Percentiles rank a stretch among this genome's conserved stretches.
These are phyloP conservation scores for Nibea coibor DNA, from an alignment of 2,113 vertebrate species.

Conservation along the genomic window DNA sequence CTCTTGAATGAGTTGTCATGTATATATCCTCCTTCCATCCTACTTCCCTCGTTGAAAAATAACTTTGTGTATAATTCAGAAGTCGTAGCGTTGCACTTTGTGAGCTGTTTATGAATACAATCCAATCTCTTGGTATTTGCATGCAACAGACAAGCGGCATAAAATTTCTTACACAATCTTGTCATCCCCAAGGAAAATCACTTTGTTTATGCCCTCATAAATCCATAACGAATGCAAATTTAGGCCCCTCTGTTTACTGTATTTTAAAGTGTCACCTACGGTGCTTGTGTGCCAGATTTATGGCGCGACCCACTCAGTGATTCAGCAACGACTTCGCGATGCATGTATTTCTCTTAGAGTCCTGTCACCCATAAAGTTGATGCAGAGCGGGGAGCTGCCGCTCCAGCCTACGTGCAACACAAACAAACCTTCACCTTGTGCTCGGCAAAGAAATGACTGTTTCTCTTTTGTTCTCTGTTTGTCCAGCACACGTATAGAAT, in stretches of 20 bases:
- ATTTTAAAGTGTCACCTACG: conserved; percentile 44
- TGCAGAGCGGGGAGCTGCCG: conserved; percentile 10
- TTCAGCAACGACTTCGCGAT: conserved; percentile 20
- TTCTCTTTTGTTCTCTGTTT: conserved; percentile 47
- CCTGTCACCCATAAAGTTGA: conserved; percentile 45
- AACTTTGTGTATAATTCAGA: conserved; percentile 30
- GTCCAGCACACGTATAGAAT: background rate
- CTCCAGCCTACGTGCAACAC: conserved; percentile 22
- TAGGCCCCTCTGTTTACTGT: conserved; percentile 28
- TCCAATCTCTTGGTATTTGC: conserved; percentile 30
- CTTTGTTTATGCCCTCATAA: conserved; percentile 51
- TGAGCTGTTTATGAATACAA: conserved; percentile 26
- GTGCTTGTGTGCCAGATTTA: conserved; percentile 50
- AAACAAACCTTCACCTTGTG: conserved; percentile 36
- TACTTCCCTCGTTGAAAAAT: conserved; percentile 13
- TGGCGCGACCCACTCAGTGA: background rate
- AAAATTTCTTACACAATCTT: conserved; percentile 35
- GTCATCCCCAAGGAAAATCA: conserved; percentile 18
- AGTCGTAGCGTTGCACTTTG: conserved; percentile 16
- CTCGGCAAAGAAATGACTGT: conserved; percentile 28
- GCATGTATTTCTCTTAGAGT: conserved; percentile 11
- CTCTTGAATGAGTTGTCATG: conserved; percentile 9
- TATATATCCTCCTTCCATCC: conserved; percentile 24
- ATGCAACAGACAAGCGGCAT: conserved; percentile 23
- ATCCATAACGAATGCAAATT: conserved; percentile 52